Evolutionary conservation across 2,113 vertebrate genomes (phyloP), one percentile per base, ranked within the genome.

Genomic region (Nanger granti): DNA sequence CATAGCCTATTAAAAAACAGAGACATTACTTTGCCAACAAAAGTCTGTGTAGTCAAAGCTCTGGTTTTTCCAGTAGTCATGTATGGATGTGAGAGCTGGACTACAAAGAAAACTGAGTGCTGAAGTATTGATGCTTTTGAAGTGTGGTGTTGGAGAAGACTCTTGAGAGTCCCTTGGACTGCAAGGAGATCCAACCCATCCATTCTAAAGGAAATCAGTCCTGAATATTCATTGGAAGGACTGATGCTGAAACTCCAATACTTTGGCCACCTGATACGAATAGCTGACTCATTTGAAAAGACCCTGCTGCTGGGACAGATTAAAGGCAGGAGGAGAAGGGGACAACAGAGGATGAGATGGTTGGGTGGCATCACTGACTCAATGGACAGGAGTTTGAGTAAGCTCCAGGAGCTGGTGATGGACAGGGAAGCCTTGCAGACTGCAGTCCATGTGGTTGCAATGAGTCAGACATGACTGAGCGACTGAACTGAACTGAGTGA

Each of bases 61-160:
- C 18, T 24, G n/a, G 20, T 73, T 73, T 73, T 73, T 73, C 66
- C n/a, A 37, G 9, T 73, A 2, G 66, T 73, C 66, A 73, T 37
- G n/a, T 37, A 73, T 24, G 66, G 18, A 37, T 73, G 20, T 37
- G n/a, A 73, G 9, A 73, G 9, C 10, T 37, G n/a, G n/a, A 73
- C n/a, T 73, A 37, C 3, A 22, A 11, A 73, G 34, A 37, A 73
- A 73, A 22, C n/a, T 37, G n/a, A 37, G 66, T 0, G 0, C 34
- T 0, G 4, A 64, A 64, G 29, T 31, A 31, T 1, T 31, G 60
- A 64, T 64, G 6, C 64, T 66, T 66, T 18, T 18, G 15, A 66
- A 66, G 3, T 66, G 64, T 66, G 31, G 34, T 66, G 15, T n/a
- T 20, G 64, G 15, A 66, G 64, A 66, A 66, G 64, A 66, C 34